Evolutionary conservation across 2,113 vertebrate species (phyloP).

Genomic region (Callithrix jacchus): DNA sequence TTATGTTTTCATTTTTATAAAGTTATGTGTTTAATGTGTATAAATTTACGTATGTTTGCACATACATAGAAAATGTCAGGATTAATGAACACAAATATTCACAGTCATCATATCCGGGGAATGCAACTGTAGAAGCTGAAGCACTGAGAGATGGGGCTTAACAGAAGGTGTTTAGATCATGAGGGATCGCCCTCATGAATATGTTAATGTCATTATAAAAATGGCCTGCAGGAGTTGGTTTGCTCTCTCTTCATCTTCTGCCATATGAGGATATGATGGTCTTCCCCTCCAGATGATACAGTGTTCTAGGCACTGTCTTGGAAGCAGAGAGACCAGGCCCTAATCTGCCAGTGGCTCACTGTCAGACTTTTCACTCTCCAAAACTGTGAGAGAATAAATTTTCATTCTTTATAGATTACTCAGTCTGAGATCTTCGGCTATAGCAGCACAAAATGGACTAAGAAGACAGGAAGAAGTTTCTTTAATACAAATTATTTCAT

Average conservation of each 20-base stretch:
- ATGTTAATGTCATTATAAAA: neutral
- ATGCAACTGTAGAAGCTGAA: neutral
- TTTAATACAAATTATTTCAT: no score
- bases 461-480: neutral
- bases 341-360: neutral
- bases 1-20: conserved; percentile 7
- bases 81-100: neutral
- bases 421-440: neutral
- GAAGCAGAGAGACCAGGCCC: neutral
- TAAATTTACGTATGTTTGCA: neutral
- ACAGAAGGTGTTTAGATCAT: neutral
- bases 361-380: neutral
- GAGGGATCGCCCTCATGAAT: neutral
- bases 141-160: neutral
- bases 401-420: neutral
- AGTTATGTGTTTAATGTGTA: neutral
- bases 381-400: neutral
- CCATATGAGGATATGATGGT: neutral
- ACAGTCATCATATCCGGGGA: neutral
- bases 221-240: neutral
- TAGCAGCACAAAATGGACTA: neutral
- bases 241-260: neutral
- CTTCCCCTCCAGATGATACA: neutral
- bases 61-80: neutral
- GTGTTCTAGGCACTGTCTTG: neutral